Base-by-base conservation (phyloP, 2,888 invertebrate species). In the Ariolimax columbianus region DNA sequence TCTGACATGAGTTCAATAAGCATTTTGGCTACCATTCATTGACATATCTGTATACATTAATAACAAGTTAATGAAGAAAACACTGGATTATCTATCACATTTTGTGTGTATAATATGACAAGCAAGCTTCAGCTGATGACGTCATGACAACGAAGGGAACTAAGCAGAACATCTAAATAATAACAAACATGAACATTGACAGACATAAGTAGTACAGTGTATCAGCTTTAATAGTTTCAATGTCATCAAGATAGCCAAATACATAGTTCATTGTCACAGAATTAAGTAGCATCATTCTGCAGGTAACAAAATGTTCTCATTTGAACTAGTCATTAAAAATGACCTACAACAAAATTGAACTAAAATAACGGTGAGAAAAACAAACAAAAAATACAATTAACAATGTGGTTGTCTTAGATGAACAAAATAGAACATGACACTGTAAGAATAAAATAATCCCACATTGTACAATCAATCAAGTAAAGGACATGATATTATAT, bases 201-300 rank as follows among this genome's bases (percentile, higher is more conserved):
- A 63, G 59, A 66, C 9, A 19, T 33, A 63, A 63, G 33, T 66
- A 33, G 9, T 33, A 66, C 66, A 66, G 33, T 66, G 2, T 66
- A 33, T 66, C 30, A 63, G 63, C n/a, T 30, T 14, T 63, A 63
- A n/a, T 30, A 30, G 17, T 23, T 26, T 26, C 59, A 63, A 23
- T n/a, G 63, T 63, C 4, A 63, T 63, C n/a, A 63, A 63, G 63
- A n/a, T 2, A n/a, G 23, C n/a, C 63, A 63, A n/a, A 63, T 59
- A 23, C 23, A 30, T 30, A 63, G 30, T 9, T 66, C 17, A 33
- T 33, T 66, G 66, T 66, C 66, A 33, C 33, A 33, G 17, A 30
- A 66, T 33, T 66, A 66, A 66, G 66, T 66, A 66, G 63, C 40
- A n/a, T 40, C 26, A 73, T n/a, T 73, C n/a, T 73, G 43, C 73